These are phyloP conservation scores for Papilio polyxenes DNA, from an alignment of 1,140 invertebrate species.

Conservation along the genomic window DNA sequence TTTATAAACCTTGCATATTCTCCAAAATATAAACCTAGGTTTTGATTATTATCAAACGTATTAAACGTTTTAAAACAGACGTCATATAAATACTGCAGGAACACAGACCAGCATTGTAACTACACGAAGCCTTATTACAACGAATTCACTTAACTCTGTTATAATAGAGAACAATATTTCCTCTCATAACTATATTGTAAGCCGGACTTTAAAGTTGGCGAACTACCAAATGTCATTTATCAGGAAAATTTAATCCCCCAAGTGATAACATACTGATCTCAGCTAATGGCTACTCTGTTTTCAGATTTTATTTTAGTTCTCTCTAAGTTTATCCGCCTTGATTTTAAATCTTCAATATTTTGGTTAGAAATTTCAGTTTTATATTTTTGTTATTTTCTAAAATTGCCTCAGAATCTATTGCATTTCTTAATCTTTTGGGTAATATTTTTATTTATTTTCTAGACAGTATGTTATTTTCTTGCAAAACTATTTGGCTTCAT, in stretches of 20 bases:
- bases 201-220: slow-evolving; percentile 15
- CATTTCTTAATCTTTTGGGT: not conserved
- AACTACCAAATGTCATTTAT: slow-evolving; percentile 7
- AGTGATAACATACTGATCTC: slow-evolving; percentile 14
- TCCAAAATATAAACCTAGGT: not conserved
- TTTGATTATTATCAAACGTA: not conserved
- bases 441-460: not conserved
- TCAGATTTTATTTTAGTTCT: not conserved
- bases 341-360: slow-evolving; percentile 6
- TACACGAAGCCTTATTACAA: slow-evolving; percentile 1
- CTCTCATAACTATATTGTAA: slow-evolving; percentile 11
- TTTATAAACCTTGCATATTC: not conserved
- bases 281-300: not conserved
- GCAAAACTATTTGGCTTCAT: not conserved
- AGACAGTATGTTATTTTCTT: not conserved
- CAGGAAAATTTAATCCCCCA: not conserved
- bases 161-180: slow-evolving; percentile 17
- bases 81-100: not conserved
- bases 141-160: not conserved
- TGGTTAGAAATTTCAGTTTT: not conserved
- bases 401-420: not conserved
- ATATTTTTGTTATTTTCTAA: not conserved
- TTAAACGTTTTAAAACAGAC: not conserved
- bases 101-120: not conserved
- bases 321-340: not conserved